phyloP scores from a whole-genome alignment of 2,888 invertebrate genomes.

The Drosophila tripunctata region DNA sequence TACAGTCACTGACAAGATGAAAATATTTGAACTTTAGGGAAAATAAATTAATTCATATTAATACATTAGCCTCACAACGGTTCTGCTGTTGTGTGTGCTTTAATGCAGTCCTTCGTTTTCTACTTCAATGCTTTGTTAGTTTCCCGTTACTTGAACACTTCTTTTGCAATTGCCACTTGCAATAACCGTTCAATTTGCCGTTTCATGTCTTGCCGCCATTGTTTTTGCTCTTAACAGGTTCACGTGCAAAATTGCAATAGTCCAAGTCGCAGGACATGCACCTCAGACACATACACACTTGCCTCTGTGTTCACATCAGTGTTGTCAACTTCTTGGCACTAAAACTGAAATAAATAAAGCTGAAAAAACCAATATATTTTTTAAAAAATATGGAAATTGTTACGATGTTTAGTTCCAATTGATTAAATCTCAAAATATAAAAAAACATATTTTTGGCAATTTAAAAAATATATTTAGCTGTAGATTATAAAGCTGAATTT shows the following conservation, averaged over 20 bases:
- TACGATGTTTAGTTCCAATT: too few species aligned
- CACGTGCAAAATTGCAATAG: constrained; percentile 71
- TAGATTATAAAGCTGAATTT: too few species aligned
- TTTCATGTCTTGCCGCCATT: constrained; percentile 51
- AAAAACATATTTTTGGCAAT: too few species aligned
- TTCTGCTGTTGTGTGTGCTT: not conserved
- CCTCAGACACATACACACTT: constrained; percentile 7
- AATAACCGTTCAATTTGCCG: constrained; percentile 68
- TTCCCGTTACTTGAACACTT: not conserved
- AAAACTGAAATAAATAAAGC: too few species aligned
- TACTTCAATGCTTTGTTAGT: not conserved
- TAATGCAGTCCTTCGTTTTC: not conserved
- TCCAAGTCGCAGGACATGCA: constrained; percentile 33
- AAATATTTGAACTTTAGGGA: not conserved
- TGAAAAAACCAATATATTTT: too few species aligned
- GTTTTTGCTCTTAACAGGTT: constrained; percentile 61
- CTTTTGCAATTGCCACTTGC: constrained; percentile 7
- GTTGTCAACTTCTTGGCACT: too few species aligned
- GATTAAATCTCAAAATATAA: too few species aligned
- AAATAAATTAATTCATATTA: too few species aligned
- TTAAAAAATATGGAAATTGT: too few species aligned
- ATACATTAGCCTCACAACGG: not conserved
- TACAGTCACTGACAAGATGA: not conserved
- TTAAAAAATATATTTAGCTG: too few species aligned
- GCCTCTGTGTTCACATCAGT: not conserved